These are phyloP conservation scores for Lynx canadensis DNA, from an alignment of 2,113 vertebrate species.

Conservation along the genomic window DNA sequence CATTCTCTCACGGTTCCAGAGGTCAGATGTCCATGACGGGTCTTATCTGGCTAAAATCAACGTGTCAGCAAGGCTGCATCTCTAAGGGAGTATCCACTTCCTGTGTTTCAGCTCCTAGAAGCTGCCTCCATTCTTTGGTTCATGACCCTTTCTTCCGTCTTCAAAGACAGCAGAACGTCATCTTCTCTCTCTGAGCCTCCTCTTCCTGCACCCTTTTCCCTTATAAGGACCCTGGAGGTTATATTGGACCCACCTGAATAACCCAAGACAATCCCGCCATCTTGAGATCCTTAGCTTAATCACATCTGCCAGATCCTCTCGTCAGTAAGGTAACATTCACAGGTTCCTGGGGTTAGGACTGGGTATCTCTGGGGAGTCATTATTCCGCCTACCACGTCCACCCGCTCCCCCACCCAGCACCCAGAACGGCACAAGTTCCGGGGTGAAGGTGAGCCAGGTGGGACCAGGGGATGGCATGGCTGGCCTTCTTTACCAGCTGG, in stretches of 20 bases:
- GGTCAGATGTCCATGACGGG: neutral
- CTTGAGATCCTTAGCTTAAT: neutral
- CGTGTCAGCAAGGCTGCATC: rapidly evolving
- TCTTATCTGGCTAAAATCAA: neutral
- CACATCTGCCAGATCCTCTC: neutral
- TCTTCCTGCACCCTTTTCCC: neutral
- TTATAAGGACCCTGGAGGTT: neutral
- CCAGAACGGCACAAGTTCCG: neutral
- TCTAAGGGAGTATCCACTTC: neutral
- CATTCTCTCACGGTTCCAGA: neutral
- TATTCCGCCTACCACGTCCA: neutral
- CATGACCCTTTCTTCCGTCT: neutral
- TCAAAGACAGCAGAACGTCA: neutral
- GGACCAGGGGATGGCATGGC: rapidly evolving
- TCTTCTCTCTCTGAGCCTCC: neutral
- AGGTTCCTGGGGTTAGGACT: neutral
- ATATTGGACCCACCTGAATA: neutral
- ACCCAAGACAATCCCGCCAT: neutral
- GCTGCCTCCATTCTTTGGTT: neutral
- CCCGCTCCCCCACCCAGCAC: neutral
- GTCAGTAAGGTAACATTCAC: neutral
- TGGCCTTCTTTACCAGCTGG: neutral
- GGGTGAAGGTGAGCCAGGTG: neutral
- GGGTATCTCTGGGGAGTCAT: neutral
- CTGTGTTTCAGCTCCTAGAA: neutral